These are phyloP conservation scores for Sitta europaea DNA, from an alignment of 2,113 vertebrate species.

Conservation along the genomic window DNA sequence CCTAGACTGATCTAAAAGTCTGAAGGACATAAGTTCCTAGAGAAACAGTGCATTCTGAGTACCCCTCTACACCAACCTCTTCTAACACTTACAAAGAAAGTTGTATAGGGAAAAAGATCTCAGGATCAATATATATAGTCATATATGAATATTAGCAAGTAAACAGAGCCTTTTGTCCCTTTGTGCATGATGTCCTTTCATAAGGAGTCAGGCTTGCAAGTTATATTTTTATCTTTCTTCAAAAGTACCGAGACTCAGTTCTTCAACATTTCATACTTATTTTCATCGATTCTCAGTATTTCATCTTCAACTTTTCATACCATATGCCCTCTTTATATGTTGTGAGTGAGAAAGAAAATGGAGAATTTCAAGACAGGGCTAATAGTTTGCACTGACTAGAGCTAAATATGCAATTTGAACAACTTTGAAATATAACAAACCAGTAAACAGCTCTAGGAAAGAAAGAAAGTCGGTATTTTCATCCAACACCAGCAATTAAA, in stretches of 20 bases:
- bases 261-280: background rate
- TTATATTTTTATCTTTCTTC: background rate
- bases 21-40: background rate
- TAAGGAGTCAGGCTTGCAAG: background rate
- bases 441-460: background rate
- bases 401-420: background rate
- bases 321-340: background rate
- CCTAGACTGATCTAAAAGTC: background rate
- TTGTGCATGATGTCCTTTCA: background rate
- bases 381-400: background rate
- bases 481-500: background rate
- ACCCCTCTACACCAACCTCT: rapidly evolving
- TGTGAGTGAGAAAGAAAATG: background rate
- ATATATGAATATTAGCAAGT: background rate
- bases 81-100: background rate
- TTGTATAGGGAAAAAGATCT: background rate
- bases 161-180: background rate
- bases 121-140: rapidly evolving
- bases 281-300: background rate
- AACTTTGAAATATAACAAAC: background rate
- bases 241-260: background rate
- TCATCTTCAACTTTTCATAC: background rate
- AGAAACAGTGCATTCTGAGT: background rate
- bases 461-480: background rate
- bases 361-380: background rate